phyloP scores from a whole-genome alignment of 2,888 invertebrate genomes.

The Coelogynopora nodosa region DNA sequence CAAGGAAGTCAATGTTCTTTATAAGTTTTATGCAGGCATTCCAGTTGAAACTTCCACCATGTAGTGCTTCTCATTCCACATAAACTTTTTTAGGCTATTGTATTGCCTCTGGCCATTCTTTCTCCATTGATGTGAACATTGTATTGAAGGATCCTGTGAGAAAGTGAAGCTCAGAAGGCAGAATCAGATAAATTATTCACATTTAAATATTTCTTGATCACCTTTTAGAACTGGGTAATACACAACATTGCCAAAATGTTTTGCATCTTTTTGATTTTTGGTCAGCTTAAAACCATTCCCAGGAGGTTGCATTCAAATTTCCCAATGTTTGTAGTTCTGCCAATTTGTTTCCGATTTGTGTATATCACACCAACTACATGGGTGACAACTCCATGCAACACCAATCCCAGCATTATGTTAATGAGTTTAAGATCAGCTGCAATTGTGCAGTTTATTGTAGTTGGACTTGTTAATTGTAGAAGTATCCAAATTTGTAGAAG shows the following conservation, averaged over 20 bases:
- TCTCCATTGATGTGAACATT: background rate
- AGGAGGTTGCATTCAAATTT: conserved; percentile 10
- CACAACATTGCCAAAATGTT: conserved; percentile 34
- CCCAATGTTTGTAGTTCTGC: conserved; percentile 33
- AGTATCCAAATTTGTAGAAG: conserved; percentile 13
- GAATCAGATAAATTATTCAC: conserved; percentile 27
- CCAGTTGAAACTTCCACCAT: background rate
- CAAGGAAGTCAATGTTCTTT: conserved; percentile 6
- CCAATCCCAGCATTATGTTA: conserved; percentile 39
- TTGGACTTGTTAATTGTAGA: conserved; percentile 49
- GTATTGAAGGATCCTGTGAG: background rate
- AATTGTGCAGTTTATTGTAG: conserved; percentile 18
- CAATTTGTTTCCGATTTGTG: conserved; percentile 20
- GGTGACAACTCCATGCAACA: conserved; percentile 30
- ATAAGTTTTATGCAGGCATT: conserved; percentile 6
- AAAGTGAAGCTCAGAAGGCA: conserved; percentile 34
- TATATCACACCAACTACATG: conserved; percentile 36
- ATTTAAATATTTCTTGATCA: conserved; percentile 1
- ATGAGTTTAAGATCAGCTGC: conserved; percentile 36
- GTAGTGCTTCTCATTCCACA: background rate
- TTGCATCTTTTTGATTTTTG: conserved; percentile 30
- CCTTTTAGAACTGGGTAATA: conserved; percentile 29
- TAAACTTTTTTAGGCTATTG: background rate
- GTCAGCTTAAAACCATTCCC: conserved; percentile 29
- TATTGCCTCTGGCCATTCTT: conserved; percentile 23